Evolutionary conservation across 92 coral and sea anemone genomes (phyloP).

Genomic region (Umimayanthus kanabou): DNA sequence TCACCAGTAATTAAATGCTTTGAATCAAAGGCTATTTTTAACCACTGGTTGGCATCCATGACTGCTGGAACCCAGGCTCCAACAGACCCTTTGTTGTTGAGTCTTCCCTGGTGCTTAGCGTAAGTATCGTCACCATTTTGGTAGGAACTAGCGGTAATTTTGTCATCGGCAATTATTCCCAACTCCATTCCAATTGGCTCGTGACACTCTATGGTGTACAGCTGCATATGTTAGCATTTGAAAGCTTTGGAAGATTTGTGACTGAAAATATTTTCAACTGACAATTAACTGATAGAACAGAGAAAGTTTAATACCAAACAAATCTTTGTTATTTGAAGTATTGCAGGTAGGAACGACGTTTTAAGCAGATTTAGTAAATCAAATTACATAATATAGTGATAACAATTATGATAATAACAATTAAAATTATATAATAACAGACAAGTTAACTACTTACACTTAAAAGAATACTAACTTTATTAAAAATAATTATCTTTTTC

Average conservation of each 20-base stretch:
- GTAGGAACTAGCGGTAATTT: slow-evolving; percentile 12
- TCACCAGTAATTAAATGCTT: slow-evolving; percentile 4
- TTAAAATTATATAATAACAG: no score
- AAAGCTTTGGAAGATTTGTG: background rate
- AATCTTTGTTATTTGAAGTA: background rate
- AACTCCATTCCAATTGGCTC: slow-evolving; percentile 25
- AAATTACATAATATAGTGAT: no score
- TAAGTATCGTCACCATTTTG: background rate
- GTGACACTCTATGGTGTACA: slow-evolving; percentile 3
- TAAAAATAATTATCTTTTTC: no score
- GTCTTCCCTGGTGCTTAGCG: slow-evolving; percentile 29
- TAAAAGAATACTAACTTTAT: no score
- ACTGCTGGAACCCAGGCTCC: slow-evolving; percentile 35
- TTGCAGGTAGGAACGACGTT: background rate
- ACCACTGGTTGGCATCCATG: slow-evolving; percentile 24
- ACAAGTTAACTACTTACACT: no score
- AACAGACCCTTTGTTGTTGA: slow-evolving; percentile 15
- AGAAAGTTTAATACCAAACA: background rate
- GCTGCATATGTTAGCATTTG: background rate
- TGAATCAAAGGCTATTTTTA: slow-evolving; percentile 21
- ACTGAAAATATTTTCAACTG: background rate
- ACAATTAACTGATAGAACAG: background rate
- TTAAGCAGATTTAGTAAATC: no score
- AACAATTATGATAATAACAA: no score
- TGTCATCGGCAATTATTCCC: background rate